Base-by-base conservation (phyloP, 1,140 invertebrate species). In the Aleiodes sp. region DNA sequence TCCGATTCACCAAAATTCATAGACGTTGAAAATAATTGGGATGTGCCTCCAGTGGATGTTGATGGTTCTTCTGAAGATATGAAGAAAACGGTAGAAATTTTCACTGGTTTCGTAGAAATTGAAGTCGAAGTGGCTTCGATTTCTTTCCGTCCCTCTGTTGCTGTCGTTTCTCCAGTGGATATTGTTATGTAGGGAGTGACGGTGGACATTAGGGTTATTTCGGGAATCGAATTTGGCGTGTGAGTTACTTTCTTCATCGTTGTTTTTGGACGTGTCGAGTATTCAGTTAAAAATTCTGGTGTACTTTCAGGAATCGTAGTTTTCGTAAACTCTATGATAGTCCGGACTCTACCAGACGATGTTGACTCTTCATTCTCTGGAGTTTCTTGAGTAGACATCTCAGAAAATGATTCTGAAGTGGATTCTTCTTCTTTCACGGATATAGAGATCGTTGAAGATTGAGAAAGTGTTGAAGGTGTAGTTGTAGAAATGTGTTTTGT, bases 261-360 rank as follows among this genome's bases (percentile, higher is more conserved):
- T 24, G 14, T 35, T 9, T 21, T 65, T 2, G 21, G 29, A 31
- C 4, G 31, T 19, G 65, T 52, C 2, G 33, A 37, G 8, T 8
- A 31, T 65, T 39, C 41, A 43, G n/a, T 65, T 39, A 16, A 16
- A 19, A 65, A 19, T 21, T 65, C 63, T 2, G 35, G 8, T 2
- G 63, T 41, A 43, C 21, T 28, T 12, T 66, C 64, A 24, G 7
- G 4, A 28, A 31, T 56, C n/a, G 21, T 26, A 12, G 64, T 26
- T 66, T 24, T 33, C n/a, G 64, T 66, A 14, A 29, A 52, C n/a
- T 66, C 64, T 16, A 21, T 66, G 9, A 33, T 26, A 43, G 41
- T 35, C 6, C 43, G 35, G 3, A 33, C 16, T 33, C n/a, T 56
- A 28, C 1, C 26, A 4, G 41, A 37, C n/a, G 62, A 12, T 39